Evolutionary conservation across 92 coral and sea anemone species (phyloP).

Genomic region (Montipora capitata): DNA sequence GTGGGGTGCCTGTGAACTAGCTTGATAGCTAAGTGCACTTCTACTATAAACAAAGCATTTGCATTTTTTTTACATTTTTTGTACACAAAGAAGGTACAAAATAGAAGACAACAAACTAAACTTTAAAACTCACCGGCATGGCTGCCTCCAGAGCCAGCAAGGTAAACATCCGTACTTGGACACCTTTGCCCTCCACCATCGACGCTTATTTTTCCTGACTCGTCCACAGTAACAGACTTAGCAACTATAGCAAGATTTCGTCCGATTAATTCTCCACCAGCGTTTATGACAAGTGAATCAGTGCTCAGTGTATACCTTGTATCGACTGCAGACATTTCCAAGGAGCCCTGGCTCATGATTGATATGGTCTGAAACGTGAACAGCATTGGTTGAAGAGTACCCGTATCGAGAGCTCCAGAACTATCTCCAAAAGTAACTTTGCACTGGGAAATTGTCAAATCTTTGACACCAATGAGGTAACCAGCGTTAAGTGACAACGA

Average conservation of each 20-base stretch:
- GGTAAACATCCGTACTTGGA: slow-evolving; percentile 66
- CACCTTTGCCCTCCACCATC: slow-evolving; percentile 88
- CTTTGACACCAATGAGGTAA: slow-evolving; percentile 84
- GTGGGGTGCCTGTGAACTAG: too few relatives aligned
- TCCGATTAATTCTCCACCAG: slow-evolving; percentile 87
- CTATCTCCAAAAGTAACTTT: slow-evolving; percentile 82
- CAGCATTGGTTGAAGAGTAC: slow-evolving; percentile 59
- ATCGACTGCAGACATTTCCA: slow-evolving; percentile 63
- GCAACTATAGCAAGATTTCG: slow-evolving; percentile 70
- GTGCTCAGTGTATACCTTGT: slow-evolving; percentile 56
- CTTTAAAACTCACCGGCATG: slow-evolving; percentile 59
- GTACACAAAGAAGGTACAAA: neutral
- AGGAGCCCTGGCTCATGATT: slow-evolving; percentile 74
- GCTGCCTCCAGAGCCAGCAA: slow-evolving; percentile 94
- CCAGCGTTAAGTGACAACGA: slow-evolving; percentile 86
- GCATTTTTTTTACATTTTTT: too few relatives aligned
- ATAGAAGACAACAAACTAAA: neutral
- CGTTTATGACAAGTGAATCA: slow-evolving; percentile 73
- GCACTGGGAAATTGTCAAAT: slow-evolving; percentile 89
- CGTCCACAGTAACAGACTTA: slow-evolving; percentile 70
- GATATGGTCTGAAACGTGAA: slow-evolving; percentile 84
- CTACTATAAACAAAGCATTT: too few relatives aligned
- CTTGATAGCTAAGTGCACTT: too few relatives aligned
- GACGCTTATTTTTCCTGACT: slow-evolving; percentile 78
- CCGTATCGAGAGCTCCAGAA: slow-evolving; percentile 80